phyloP scores from a whole-genome alignment of 2,888 invertebrate species.

The Masnerella sp. region DNA sequence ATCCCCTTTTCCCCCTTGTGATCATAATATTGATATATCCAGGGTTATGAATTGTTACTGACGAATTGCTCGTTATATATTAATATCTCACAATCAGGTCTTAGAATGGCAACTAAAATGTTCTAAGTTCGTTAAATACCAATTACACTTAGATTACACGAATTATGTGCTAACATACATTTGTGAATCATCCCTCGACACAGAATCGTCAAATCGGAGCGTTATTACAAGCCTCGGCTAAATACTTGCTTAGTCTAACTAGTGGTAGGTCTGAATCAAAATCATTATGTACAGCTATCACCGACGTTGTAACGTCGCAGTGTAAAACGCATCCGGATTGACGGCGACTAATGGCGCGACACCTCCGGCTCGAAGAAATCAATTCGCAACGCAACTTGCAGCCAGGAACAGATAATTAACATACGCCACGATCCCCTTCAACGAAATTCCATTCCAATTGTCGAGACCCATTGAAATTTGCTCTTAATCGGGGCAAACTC shows the following conservation, averaged over 20 bases:
- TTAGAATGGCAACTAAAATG: slow-evolving; percentile 41
- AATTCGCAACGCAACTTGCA: slow-evolving; percentile 26
- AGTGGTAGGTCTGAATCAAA: slow-evolving; percentile 15
- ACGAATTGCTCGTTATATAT: slow-evolving; percentile 27
- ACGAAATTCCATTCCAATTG: too few relatives aligned
- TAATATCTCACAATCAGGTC: slow-evolving; percentile 23
- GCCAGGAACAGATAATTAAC: slow-evolving; percentile 32
- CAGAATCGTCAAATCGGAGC: slow-evolving; percentile 23
- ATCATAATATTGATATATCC: slow-evolving; percentile 14
- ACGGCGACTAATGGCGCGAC: slow-evolving; percentile 1
- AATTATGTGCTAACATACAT: slow-evolving; percentile 47
- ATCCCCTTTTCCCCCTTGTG: not conserved
- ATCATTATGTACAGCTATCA: slow-evolving; percentile 24
- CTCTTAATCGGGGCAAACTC: too few relatives aligned
- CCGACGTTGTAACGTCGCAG: slow-evolving; percentile 6
- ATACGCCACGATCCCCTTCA: slow-evolving; percentile 25
- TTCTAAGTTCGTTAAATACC: slow-evolving; percentile 48
- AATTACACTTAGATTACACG: slow-evolving; percentile 54
- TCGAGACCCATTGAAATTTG: too few relatives aligned
- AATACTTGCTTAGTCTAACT: slow-evolving; percentile 41
- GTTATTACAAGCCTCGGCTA: slow-evolving; percentile 44
- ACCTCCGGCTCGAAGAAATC: slow-evolving; percentile 31
- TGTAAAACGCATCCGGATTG: slow-evolving; percentile 10
- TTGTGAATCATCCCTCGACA: slow-evolving; percentile 49
- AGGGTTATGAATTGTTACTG: slow-evolving; percentile 21